Conservation (phyloP, 2,888 invertebrate genomes). For the Lasioglossum oenotherae region DNA sequence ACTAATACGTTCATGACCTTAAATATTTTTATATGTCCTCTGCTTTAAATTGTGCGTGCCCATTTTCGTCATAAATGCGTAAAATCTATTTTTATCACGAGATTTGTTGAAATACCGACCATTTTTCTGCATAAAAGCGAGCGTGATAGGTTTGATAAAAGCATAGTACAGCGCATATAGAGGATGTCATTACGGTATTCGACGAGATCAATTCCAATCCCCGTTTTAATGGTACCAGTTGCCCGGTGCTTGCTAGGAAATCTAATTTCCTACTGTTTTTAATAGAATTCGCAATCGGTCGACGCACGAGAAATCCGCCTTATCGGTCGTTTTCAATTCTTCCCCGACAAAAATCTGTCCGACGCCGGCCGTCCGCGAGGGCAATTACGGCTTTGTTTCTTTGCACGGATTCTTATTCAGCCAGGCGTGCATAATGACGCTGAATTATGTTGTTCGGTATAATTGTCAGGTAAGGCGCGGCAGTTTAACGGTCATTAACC, state of each 20-base stretch:
- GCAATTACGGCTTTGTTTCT: constrained; percentile 42
- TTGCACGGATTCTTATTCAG: constrained; percentile 55
- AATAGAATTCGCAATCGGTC: background rate
- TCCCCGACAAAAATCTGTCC: background rate
- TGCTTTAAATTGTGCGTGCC: too few relatives aligned
- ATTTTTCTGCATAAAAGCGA: background rate
- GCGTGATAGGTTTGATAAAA: background rate
- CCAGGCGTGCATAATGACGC: constrained; percentile 67
- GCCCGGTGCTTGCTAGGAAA: background rate
- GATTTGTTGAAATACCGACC: background rate
- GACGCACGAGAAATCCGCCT: background rate
- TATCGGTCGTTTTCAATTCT: constrained; percentile 21
- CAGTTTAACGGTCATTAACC: constrained; percentile 69
- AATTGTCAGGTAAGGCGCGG: constrained; percentile 62
- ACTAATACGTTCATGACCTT: too few relatives aligned
- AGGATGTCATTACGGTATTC: background rate
- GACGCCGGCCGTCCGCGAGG: constrained; percentile 8
- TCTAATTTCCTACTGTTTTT: constrained; percentile 5
- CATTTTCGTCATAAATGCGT: too few relatives aligned
- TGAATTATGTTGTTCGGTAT: constrained; percentile 60
- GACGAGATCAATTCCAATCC: background rate
- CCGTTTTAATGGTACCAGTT: background rate
- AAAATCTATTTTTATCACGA: too few relatives aligned
- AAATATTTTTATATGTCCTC: too few relatives aligned
- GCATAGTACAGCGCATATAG: background rate